These are phyloP conservation scores for Sylvilagus bachmani DNA, from an alignment of 2,113 vertebrate species.

Conservation along the genomic window DNA sequence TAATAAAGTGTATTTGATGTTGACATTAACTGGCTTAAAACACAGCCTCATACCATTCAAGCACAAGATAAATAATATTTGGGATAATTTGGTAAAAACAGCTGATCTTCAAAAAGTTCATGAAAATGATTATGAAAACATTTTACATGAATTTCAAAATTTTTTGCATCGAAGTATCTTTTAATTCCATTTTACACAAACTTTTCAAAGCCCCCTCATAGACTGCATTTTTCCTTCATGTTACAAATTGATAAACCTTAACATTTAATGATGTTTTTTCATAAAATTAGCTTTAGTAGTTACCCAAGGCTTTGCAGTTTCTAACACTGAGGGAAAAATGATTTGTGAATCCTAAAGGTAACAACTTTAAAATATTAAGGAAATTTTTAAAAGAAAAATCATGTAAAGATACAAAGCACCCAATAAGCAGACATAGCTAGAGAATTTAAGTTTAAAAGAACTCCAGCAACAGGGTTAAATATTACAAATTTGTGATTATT, in stretches of 20 bases:
- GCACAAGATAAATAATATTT: neutral
- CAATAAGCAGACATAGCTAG: neutral
- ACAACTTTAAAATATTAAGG: neutral
- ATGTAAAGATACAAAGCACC: neutral
- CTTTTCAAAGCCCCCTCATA: neutral
- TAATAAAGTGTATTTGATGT: neutral
- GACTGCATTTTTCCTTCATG: neutral
- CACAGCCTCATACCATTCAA: neutral
- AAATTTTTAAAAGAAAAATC: neutral
- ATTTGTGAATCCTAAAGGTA: neutral
- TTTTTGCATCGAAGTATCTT: too few species aligned
- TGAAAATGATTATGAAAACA: too few species aligned
- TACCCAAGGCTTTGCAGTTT: neutral
- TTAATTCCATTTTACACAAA: too few species aligned
- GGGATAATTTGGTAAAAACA: neutral
- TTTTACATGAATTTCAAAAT: too few species aligned
- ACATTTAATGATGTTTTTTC: neutral
- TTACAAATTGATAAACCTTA: neutral
- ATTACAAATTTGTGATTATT: neutral
- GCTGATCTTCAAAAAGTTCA: neutral
- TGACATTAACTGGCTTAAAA: neutral
- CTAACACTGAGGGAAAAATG: neutral
- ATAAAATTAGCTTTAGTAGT: constrained; percentile 20
- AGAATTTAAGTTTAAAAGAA: neutral
- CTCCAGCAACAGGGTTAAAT: neutral